phyloP scores from a whole-genome alignment of 92 coral and sea anemone species.

The Isaurus tuberculatus region DNA sequence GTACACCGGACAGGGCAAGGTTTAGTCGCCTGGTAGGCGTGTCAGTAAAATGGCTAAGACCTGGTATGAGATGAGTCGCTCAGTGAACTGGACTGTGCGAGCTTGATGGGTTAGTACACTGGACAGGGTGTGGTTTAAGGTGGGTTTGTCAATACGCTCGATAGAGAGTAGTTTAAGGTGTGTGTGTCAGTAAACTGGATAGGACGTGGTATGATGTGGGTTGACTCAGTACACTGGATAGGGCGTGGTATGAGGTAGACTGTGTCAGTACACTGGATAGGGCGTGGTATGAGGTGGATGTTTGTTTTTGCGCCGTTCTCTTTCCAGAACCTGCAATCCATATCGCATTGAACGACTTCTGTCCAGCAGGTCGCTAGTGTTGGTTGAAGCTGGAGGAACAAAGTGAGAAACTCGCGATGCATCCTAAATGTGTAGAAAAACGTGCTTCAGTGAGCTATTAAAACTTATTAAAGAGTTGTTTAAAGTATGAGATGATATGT shows the following conservation, averaged over 20 bases:
- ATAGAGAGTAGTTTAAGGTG: no score
- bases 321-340: constrained; percentile 79
- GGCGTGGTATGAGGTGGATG: constrained; percentile 71
- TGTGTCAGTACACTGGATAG: constrained; percentile 61
- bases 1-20: no score
- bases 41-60: no score
- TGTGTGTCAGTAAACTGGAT: constrained; percentile 14
- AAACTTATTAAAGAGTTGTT: neutral
- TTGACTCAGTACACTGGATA: neutral
- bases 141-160: neutral
- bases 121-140: neutral
- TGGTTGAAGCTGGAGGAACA: constrained; percentile 42
- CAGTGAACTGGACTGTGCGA: no score
- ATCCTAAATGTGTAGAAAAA: neutral
- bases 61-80: no score
- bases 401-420: constrained; percentile 35
- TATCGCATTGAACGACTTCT: constrained; percentile 76
- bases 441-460: neutral
- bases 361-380: constrained; percentile 73
- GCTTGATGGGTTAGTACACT: no score
- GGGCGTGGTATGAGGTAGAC: neutral
- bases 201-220: constrained; percentile 73
- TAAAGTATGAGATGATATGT: neutral
- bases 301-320: constrained; percentile 62
- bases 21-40: no score